A percentile compares a stretch with the other conserved stretches of the same genome.
Conservation (phyloP, 2,797 vertebrate species). For the Sylvia borin region DNA sequence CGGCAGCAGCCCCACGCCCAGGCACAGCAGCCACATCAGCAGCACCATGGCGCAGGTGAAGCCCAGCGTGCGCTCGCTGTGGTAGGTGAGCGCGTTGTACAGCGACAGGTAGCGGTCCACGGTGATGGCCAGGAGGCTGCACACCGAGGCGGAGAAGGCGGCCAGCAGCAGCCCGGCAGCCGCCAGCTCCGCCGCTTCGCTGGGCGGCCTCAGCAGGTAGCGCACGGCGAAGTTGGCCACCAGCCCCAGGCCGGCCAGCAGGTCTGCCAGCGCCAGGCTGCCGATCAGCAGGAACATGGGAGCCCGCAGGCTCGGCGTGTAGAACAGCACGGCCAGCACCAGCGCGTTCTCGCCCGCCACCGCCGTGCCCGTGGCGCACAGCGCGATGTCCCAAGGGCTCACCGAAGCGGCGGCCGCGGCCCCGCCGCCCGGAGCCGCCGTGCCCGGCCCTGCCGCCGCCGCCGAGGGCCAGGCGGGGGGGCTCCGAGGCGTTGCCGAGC, state of each 20-base stretch:
- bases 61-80: conserved; percentile 86
- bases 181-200: conserved; percentile 82
- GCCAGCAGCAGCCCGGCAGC: conserved; percentile 85
- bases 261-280: conserved; percentile 87
- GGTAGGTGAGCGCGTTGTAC: conserved; percentile 91
- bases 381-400: conserved; percentile 88
- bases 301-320: conserved; percentile 84
- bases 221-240: conserved; percentile 87
- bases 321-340: conserved; percentile 89
- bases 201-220: conserved; percentile 77
- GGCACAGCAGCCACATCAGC: conserved; percentile 83
- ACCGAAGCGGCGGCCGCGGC: conserved; percentile 57
- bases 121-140: conserved; percentile 90
- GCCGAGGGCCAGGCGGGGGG: conserved; percentile 42
- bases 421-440: not conserved
- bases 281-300: conserved; percentile 90
- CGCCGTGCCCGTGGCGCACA: conserved; percentile 88
- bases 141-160: conserved; percentile 89
- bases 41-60: conserved; percentile 85
- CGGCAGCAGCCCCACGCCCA: conserved; percentile 84
- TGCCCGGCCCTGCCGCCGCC: not conserved
- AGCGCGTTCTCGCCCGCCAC: conserved; percentile 90
- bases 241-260: conserved; percentile 87
- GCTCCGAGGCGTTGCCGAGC: conserved; percentile 19
- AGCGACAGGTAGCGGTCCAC: conserved; percentile 93